Conservation (phyloP, 2,888 invertebrate species). For the Cheilosia scutellata region DNA sequence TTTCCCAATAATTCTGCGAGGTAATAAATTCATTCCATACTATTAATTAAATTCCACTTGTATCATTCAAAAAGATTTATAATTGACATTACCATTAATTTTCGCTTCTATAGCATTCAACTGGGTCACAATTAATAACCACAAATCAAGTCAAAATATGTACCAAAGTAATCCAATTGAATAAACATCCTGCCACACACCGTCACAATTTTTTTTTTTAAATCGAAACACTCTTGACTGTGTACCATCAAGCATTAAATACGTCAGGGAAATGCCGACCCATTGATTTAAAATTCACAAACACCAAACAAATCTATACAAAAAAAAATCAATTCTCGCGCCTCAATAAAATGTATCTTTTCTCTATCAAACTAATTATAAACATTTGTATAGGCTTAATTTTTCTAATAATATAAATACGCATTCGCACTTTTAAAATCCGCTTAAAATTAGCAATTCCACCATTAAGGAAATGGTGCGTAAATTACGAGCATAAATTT, state of each 20-base stretch:
- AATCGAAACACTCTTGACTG: not conserved
- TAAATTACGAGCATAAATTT: constrained; percentile 46
- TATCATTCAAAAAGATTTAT: constrained; percentile 22
- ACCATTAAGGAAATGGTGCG: constrained; percentile 56
- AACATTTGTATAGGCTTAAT: not conserved
- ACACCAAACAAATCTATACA: constrained; percentile 31
- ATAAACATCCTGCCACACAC: constrained; percentile 25
- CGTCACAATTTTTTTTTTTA: constrained; percentile 25
- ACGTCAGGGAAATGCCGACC: constrained; percentile 44
- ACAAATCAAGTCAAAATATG: constrained; percentile 52
- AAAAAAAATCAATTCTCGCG: constrained; percentile 48
- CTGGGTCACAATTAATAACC: constrained; percentile 58
- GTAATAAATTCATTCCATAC: constrained; percentile 7
- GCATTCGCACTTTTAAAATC: constrained; percentile 52
- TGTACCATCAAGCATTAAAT: not conserved
- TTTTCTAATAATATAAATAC: constrained; percentile 54
- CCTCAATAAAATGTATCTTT: constrained; percentile 33
- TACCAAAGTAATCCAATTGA: constrained; percentile 21
- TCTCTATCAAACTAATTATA: constrained; percentile 32
- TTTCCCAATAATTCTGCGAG: too few relatives aligned
- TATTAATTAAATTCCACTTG: constrained; percentile 23
- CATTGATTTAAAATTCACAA: constrained; percentile 30
- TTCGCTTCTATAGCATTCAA: constrained; percentile 12
- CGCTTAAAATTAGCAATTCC: constrained; percentile 54
- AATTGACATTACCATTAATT: not conserved